Percentiles rank a stretch among this genome's conserved stretches.
Evolutionary conservation across 2,797 vertebrate genomes (phyloP).

Genomic region (Mastacembelus armatus): DNA sequence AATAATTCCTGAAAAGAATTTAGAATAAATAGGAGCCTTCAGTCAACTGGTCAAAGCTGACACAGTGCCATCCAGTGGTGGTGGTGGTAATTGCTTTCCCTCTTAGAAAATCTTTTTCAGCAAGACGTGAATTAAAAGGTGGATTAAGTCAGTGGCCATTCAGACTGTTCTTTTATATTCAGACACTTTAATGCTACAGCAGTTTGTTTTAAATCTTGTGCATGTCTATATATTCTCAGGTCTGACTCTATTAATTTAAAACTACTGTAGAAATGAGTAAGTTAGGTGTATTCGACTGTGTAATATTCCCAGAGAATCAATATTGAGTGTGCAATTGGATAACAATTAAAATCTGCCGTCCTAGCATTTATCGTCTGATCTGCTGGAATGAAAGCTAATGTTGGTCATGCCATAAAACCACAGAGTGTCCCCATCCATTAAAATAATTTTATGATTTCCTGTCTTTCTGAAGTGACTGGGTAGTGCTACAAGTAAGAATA

Average conservation of each 20-base stretch:
- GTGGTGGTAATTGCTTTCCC: slow-evolving; percentile 4
- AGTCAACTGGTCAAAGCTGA: slow-evolving; percentile 63
- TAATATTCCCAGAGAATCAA: slow-evolving; percentile 57
- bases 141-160: background rate
- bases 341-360: slow-evolving; percentile 67
- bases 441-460: slow-evolving; percentile 66
- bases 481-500: slow-evolving; percentile 38
- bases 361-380: slow-evolving; percentile 51
- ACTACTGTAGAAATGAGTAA: slow-evolving; percentile 38
- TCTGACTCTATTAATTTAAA: slow-evolving; percentile 54
- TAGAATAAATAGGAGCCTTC: slow-evolving; percentile 38
- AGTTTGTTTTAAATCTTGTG: too few relatives aligned
- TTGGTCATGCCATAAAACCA: slow-evolving; percentile 66
- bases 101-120: slow-evolving; percentile 20
- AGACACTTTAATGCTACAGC: too few relatives aligned
- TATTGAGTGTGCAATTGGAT: slow-evolving; percentile 54
- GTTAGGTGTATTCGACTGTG: slow-evolving; percentile 37
- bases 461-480: slow-evolving; percentile 59
- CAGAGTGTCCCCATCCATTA: slow-evolving; percentile 67
- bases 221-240: slow-evolving; percentile 24
- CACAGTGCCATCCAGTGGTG: slow-evolving; percentile 86
- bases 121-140: background rate
- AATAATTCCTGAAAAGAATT: slow-evolving; percentile 74
- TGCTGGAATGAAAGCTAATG: slow-evolving; percentile 64
- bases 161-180: too few relatives aligned